These are phyloP conservation scores for Aculops lycopersici DNA, from an alignment of 1,140 invertebrate species.

Conservation along the genomic window DNA sequence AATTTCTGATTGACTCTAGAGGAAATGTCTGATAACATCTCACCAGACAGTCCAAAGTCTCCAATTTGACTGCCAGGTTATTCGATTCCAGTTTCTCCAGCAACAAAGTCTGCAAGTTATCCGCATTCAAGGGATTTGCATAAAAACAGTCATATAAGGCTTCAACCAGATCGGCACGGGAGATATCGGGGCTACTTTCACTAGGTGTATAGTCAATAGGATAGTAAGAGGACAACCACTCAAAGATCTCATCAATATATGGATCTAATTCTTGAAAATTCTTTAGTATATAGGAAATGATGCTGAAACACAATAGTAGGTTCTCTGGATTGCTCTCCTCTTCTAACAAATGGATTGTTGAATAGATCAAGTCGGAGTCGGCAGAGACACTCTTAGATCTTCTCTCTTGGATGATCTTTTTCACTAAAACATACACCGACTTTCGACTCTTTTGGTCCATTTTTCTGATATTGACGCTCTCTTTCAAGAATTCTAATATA, in stretches of 20 bases:
- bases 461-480: not conserved
- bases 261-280: not conserved
- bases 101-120: not conserved
- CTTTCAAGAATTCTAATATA: not conserved
- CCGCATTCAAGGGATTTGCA: not conserved
- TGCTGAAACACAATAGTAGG: not conserved
- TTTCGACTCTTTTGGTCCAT: not conserved
- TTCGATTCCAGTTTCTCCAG: not conserved
- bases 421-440: not conserved
- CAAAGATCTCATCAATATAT: not conserved
- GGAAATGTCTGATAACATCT: not conserved
- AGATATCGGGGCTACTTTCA: not conserved
- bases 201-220: not conserved
- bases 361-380: not conserved
- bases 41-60: not conserved
- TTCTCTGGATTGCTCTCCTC: not conserved
- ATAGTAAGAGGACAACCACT: not conserved
- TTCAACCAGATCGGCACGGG: not conserved
- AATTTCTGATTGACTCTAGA: not conserved
- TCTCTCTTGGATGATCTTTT: not conserved
- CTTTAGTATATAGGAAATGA: not conserved
- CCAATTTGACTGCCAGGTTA: not conserved
- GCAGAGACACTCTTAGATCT: not conserved
- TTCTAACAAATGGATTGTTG: not conserved
- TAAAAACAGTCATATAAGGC: not conserved